Evolutionary conservation across 2,888 invertebrate species (phyloP).

Genomic region (Polietes domitor): DNA sequence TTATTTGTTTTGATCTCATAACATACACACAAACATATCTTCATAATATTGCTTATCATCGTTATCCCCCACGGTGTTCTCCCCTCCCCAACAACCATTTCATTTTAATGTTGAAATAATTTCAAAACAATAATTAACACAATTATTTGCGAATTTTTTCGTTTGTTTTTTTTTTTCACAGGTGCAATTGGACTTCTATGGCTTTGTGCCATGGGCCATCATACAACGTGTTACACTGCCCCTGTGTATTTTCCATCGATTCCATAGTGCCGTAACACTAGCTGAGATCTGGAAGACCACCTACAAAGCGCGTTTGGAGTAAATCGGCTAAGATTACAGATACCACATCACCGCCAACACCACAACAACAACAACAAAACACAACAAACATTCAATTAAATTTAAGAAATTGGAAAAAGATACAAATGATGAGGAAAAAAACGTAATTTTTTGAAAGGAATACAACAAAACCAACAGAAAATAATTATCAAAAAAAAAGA

Average conservation of each 20-base stretch:
- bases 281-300: slow-evolving; percentile 98
- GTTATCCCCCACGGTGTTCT: neutral
- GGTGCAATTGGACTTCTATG: slow-evolving; percentile 95
- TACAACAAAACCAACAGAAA: neutral
- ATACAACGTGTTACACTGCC: slow-evolving; percentile 96
- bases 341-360: slow-evolving; percentile 16
- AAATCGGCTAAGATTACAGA: slow-evolving; percentile 79
- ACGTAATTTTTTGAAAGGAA: slow-evolving; percentile 47
- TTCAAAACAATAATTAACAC: neutral
- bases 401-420: slow-evolving; percentile 57
- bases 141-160: neutral
- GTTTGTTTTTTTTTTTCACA: neutral
- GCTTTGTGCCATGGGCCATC: slow-evolving; percentile 95
- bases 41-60: slow-evolving; percentile 48
- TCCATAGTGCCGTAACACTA: slow-evolving; percentile 96
- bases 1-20: slow-evolving; percentile 29
- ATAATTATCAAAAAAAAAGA: slow-evolving; percentile 40
- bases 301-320: slow-evolving; percentile 94
- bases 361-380: slow-evolving; percentile 30
- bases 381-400: slow-evolving; percentile 58
- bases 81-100: neutral
- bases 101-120: neutral
- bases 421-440: slow-evolving; percentile 32
- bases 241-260: slow-evolving; percentile 97
- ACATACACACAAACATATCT: slow-evolving; percentile 53